Base-by-base conservation (phyloP, 2,113 vertebrate genomes). In the Pseudolaguvia tuberculata region DNA sequence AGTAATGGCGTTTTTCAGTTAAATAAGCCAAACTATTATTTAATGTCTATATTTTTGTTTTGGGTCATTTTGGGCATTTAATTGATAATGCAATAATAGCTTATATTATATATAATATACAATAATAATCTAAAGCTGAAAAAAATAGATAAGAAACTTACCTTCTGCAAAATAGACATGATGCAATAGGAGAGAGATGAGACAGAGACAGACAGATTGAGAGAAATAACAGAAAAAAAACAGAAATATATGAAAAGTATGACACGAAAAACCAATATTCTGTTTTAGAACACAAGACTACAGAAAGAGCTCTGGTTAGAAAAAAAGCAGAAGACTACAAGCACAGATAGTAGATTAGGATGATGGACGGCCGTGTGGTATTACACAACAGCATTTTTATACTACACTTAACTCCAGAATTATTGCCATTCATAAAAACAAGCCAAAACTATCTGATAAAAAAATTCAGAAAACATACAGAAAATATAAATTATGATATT, bases 141-240 rank as follows among this genome's bases (percentile, higher is more conserved):
- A 42, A 58, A 67, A 55, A 51, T 31, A 47, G 35, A 67, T 81
- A 42, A 70, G 73, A 29, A 84, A 84, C 96, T 92, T 97, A 99
- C 97, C 97, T 99, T 99, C 97, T 99, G 93, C 88, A 91, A 91
- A 89, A 92, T 87, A 88, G 88, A 93, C 91, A 58, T 88, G 92
- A 89, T 87, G 94, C 93, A 92, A 88, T 73, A 86, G 62, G 55
- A 52, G 56, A 75, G 51, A 76, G 52, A 69, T 57, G 84, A 92
- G 87, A 91, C 85, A 91, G 84, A 88, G 77, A 89, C 68, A 85
- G 76, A 88, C 82, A 90, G 51, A 93, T 86, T 78, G 87, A 86
- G 90, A 82, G 91, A 51, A 76, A 59, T 29, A 76, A 75, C 84
- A 92, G 86, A 91, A 84, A 92, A n/a, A 85, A 88, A 79, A 90